phyloP scores from a whole-genome alignment of 2,888 invertebrate species.

The Apamea sordens region DNA sequence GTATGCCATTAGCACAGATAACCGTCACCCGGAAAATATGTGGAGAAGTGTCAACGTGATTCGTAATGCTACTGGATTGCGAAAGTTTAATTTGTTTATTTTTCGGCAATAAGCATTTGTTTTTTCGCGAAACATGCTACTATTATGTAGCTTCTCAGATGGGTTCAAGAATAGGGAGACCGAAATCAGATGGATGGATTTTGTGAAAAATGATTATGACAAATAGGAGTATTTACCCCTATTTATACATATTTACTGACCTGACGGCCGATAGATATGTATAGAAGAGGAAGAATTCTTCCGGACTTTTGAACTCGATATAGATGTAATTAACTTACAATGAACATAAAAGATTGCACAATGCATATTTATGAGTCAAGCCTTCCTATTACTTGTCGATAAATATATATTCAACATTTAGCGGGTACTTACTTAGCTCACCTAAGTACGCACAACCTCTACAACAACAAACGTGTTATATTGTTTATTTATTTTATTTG shows the following conservation, averaged over 20 bases:
- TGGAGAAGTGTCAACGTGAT: conserved; percentile 40
- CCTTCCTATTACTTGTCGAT: neutral
- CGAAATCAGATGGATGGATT: neutral
- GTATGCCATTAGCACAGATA: conserved; percentile 60
- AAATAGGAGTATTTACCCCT: too few relatives aligned
- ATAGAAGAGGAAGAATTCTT: neutral
- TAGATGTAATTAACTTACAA: neutral
- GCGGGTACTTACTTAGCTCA: conserved; percentile 2
- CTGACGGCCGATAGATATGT: neutral
- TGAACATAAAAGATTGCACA: neutral
- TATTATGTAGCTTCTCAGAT: neutral
- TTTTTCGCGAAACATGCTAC: neutral
- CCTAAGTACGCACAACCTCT: conserved; percentile 14
- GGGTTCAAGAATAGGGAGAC: neutral
- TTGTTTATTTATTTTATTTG: conserved; percentile 45
- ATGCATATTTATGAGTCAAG: neutral
- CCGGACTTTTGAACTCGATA: neutral
- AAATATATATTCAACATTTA: conserved; percentile 20
- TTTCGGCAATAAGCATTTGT: neutral
- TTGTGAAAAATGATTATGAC: neutral
- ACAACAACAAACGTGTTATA: conserved; percentile 18
- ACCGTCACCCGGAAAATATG: conserved; percentile 46
- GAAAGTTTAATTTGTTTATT: conserved; percentile 30
- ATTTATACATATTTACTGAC: too few relatives aligned
- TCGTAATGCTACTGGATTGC: conserved; percentile 20